Conservation (phyloP, 2,888 invertebrate genomes). For the Steinernema scapterisci region DNA sequence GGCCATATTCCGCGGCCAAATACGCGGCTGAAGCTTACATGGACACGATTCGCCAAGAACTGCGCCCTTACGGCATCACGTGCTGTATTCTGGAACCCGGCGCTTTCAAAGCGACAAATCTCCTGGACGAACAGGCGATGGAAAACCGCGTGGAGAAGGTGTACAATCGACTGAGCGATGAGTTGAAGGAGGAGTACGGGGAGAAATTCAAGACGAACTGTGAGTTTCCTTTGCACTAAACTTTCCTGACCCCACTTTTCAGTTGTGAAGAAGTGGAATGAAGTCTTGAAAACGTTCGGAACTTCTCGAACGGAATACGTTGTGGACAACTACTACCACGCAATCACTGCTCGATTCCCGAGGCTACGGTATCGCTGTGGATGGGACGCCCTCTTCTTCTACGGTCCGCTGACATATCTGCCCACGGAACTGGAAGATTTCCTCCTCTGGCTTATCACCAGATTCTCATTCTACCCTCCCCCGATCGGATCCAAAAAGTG, state of each 20-base stretch:
- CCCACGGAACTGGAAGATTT: constrained; percentile 50
- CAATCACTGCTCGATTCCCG: constrained; percentile 54
- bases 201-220: constrained; percentile 59
- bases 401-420: constrained; percentile 49
- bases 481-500: not conserved
- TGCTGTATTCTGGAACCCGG: constrained; percentile 64
- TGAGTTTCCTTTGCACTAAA: too few relatives aligned
- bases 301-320: constrained; percentile 53
- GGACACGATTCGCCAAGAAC: constrained; percentile 56
- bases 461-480: not conserved
- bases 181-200: constrained; percentile 65
- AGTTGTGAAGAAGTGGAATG: constrained; percentile 52
- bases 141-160: constrained; percentile 47
- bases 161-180: constrained; percentile 52
- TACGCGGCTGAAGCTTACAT: constrained; percentile 62
- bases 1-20: constrained; percentile 60
- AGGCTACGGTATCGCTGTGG: constrained; percentile 53
- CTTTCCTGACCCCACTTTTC: too few relatives aligned
- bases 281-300: constrained; percentile 45
- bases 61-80: constrained; percentile 53
- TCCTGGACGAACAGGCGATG: constrained; percentile 58
- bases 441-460: constrained; percentile 35
- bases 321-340: constrained; percentile 59
- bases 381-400: constrained; percentile 55
- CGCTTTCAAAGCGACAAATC: constrained; percentile 56